These are phyloP conservation scores for Notodonta dromedarius DNA, from an alignment of 2,888 invertebrate genomes.

Conservation along the genomic window DNA sequence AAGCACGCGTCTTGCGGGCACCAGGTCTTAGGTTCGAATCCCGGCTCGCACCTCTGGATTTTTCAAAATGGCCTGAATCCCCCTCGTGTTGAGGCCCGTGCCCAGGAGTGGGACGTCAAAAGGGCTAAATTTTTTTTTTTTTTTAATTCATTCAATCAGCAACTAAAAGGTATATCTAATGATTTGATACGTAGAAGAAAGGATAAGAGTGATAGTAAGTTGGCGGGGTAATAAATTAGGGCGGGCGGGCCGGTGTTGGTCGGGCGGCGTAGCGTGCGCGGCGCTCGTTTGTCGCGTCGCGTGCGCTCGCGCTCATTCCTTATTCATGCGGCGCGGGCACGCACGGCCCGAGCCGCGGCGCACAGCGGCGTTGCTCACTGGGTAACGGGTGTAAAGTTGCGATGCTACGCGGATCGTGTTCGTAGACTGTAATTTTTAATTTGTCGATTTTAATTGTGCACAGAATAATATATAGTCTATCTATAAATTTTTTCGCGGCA, in stretches of 20 bases:
- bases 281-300: slow-evolving; percentile 68
- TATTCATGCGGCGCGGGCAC: slow-evolving; percentile 77
- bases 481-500: too few species aligned
- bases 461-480: too few species aligned
- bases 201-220: slow-evolving; percentile 65
- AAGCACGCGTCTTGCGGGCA: too few species aligned
- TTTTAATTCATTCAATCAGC: not conserved
- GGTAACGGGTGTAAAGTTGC: slow-evolving; percentile 40
- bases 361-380: not conserved
- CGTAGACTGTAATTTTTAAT: slow-evolving; percentile 27
- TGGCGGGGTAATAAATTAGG: slow-evolving; percentile 70
- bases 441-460: not conserved
- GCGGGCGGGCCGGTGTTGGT: slow-evolving; percentile 52
- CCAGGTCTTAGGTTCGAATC: too few species aligned
- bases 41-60: too few species aligned
- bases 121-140: too few species aligned
- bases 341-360: slow-evolving; percentile 47
- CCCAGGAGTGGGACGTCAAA: too few species aligned
- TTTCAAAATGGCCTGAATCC: too few species aligned
- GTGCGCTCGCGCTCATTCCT: slow-evolving; percentile 82
- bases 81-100: too few species aligned
- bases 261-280: slow-evolving; percentile 77
- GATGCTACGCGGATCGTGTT: slow-evolving; percentile 40
- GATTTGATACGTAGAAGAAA: slow-evolving; percentile 42
- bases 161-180: slow-evolving; percentile 1